These are phyloP conservation scores for Horisme vitalbata DNA, from an alignment of 2,888 invertebrate species.

Conservation along the genomic window DNA sequence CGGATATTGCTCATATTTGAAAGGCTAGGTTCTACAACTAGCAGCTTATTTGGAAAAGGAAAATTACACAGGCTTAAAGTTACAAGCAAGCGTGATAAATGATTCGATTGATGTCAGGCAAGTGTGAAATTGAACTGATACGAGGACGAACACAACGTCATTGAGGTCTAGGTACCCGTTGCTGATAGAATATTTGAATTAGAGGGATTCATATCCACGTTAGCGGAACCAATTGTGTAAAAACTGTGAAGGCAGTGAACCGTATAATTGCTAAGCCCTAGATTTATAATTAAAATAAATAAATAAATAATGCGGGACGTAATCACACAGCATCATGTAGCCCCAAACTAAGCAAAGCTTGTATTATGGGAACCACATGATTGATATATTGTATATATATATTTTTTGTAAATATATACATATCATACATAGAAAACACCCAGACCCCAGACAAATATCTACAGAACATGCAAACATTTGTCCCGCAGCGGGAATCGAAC, in stretches of 20 bases:
- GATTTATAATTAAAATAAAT: no score
- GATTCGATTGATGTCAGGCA: constrained; percentile 43
- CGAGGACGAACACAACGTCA: constrained; percentile 30
- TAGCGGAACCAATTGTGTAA: constrained; percentile 22
- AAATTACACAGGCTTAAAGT: constrained; percentile 21
- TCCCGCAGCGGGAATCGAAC: no score
- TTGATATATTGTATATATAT: no score
- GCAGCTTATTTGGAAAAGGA: constrained; percentile 12
- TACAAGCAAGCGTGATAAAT: constrained; percentile 34
- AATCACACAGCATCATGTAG: no score
- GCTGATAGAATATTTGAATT: constrained; percentile 30
- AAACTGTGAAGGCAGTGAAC: constrained; percentile 16
- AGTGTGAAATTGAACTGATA: constrained; percentile 48
- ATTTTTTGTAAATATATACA: no score
- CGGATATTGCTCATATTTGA: no score
- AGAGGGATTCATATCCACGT: constrained; percentile 31
- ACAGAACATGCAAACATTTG: no score
- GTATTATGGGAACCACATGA: no score
- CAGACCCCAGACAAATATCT: no score
- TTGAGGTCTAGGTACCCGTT: constrained; percentile 32
- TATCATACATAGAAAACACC: no score
- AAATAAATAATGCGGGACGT: no score
- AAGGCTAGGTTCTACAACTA: constrained; percentile 4
- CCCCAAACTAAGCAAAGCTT: no score
- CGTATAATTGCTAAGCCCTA: neutral